Percentiles rank a stretch among this genome's conserved stretches.
Evolutionary conservation across 2,888 invertebrate species (phyloP).

Genomic region (Hirtodrosophila histrioides): DNA sequence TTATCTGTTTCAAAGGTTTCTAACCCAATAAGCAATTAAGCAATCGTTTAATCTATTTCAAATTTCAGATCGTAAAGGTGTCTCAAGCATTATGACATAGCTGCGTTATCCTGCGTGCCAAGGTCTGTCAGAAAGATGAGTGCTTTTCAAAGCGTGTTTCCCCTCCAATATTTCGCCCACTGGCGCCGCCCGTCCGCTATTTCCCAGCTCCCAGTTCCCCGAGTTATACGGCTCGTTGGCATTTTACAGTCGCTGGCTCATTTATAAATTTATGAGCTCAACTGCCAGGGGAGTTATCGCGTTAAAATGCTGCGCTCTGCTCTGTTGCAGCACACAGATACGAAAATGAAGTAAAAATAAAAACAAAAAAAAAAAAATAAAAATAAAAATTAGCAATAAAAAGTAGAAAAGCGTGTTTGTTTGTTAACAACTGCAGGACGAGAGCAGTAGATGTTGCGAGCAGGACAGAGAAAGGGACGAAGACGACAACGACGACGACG

Average conservation of each 20-base stretch:
- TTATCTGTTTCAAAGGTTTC: too few species aligned
- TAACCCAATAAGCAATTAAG: too few species aligned
- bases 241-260: constrained; percentile 78
- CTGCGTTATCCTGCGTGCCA: not conserved
- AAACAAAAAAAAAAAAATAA: constrained; percentile 49
- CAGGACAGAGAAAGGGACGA: constrained; percentile 3
- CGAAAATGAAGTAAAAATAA: constrained; percentile 28
- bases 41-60: too few species aligned
- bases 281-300: constrained; percentile 80
- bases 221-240: constrained; percentile 71
- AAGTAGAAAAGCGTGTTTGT: constrained; percentile 81
- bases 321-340: constrained; percentile 60
- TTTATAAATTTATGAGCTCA: constrained; percentile 79
- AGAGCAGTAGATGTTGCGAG: constrained; percentile 24
- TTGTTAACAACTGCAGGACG: constrained; percentile 72
- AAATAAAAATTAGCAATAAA: constrained; percentile 81
- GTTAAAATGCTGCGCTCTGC: constrained; percentile 68
- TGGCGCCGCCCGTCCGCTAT: constrained; percentile 4
- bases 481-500: constrained; percentile 5
- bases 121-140: constrained; percentile 45
- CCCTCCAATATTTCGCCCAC: constrained; percentile 23
- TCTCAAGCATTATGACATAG: constrained; percentile 8
- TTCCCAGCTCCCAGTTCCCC: constrained; percentile 9
- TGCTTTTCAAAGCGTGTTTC: constrained; percentile 38
- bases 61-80: not conserved